These are phyloP conservation scores for Sebastiscus tertius DNA, from an alignment of 2,797 vertebrate species.

Conservation along the genomic window DNA sequence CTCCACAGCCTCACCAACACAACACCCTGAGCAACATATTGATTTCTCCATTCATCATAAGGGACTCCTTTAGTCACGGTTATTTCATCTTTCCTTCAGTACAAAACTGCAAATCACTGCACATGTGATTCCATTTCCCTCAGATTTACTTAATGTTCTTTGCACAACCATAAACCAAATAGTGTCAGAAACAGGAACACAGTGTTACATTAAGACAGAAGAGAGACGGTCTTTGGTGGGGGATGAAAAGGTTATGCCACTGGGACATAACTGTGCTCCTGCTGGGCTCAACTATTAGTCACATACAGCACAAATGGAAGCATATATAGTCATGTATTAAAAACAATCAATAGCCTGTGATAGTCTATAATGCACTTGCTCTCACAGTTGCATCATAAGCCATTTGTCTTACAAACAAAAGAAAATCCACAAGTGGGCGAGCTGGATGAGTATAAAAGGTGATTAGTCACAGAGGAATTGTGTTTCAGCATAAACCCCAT, in stretches of 20 bases:
- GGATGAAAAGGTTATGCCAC: neutral
- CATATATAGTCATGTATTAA: neutral
- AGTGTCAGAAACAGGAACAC: neutral
- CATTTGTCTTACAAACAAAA: slow-evolving; percentile 4
- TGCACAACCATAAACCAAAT: slow-evolving; percentile 5
- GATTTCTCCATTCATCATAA: slow-evolving; percentile 28
- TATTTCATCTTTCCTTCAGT: slow-evolving; percentile 3
- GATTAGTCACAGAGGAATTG: neutral
- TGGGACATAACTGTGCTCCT: neutral
- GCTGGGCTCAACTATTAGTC: neutral
- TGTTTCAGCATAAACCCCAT: neutral
- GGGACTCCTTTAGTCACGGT: neutral
- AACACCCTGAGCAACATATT: neutral
- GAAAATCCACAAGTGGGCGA: slow-evolving; percentile 27
- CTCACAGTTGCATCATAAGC: neutral
- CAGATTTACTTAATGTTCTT: neutral
- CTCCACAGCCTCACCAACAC: slow-evolving; percentile 23
- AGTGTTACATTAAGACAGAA: neutral
- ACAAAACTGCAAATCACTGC: neutral
- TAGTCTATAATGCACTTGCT: neutral
- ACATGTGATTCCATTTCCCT: neutral
- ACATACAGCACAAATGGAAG: neutral
- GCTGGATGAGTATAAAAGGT: neutral
- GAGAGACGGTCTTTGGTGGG: neutral
- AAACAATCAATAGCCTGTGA: slow-evolving; percentile 3